Percentiles rank a stretch among this genome's conserved stretches.
phyloP scores from a whole-genome alignment of 2,888 invertebrate species.

The Machimus rusticus region DNA sequence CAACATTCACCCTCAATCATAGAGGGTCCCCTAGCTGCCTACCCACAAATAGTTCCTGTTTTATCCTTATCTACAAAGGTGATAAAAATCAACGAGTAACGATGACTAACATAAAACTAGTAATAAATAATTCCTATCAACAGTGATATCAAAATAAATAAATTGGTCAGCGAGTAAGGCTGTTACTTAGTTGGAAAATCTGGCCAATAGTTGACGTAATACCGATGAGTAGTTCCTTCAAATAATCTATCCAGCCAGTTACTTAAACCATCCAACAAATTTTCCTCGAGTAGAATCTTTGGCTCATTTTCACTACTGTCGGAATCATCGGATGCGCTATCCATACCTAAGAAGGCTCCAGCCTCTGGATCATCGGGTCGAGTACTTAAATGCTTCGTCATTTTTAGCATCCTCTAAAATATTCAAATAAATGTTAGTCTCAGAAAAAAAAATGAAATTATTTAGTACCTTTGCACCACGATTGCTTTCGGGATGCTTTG shows the following conservation, averaged over 20 bases:
- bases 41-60: neutral
- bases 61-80: neutral
- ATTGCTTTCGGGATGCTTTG: constrained; percentile 86
- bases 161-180: neutral
- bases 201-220: constrained; percentile 98
- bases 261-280: constrained; percentile 88
- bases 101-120: neutral
- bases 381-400: constrained; percentile 69
- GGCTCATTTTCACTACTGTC: constrained; percentile 61
- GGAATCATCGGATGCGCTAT: constrained; percentile 72
- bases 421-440: neutral
- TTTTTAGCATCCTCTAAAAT: constrained; percentile 72
- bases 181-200: constrained; percentile 84
- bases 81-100: neutral
- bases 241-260: constrained; percentile 97
- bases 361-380: constrained; percentile 74
- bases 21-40: neutral
- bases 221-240: constrained; percentile 94
- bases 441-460: neutral
- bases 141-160: neutral
- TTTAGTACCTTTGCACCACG: constrained; percentile 70
- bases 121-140: constrained; percentile 20
- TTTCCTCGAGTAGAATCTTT: constrained; percentile 72
- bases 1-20: neutral
- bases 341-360: constrained; percentile 87